phyloP scores from a whole-genome alignment of 2,888 invertebrate species.

The Bellardia pandia region DNA sequence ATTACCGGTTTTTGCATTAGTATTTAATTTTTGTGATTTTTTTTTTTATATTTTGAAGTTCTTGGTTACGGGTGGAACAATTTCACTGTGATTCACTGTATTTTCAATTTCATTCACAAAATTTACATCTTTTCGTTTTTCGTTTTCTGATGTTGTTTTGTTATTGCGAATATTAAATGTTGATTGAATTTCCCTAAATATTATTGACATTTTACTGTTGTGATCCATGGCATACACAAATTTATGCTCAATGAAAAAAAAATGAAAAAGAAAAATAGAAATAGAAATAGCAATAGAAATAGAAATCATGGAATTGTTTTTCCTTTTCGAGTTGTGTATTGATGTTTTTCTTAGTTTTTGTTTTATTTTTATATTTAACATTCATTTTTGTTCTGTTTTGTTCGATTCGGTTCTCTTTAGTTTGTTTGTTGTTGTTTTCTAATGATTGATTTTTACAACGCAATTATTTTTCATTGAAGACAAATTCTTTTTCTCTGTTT shows the following conservation, averaged over 20 bases:
- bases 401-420: background rate
- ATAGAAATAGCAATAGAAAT: no score
- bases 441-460: slow-evolving; percentile 61
- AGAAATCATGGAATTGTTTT: background rate
- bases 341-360: background rate
- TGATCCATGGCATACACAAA: slow-evolving; percentile 28
- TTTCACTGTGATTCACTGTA: background rate
- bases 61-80: no score
- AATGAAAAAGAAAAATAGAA: background rate
- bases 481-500: slow-evolving; percentile 17
- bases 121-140: background rate
- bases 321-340: background rate
- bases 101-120: background rate
- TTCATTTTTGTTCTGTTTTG: no score
- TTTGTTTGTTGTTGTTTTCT: slow-evolving; percentile 31
- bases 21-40: no score
- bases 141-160: background rate
- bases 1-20: no score
- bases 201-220: slow-evolving; percentile 29
- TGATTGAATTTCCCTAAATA: slow-evolving; percentile 22
- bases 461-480: slow-evolving; percentile 47
- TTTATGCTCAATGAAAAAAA: slow-evolving; percentile 24
- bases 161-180: slow-evolving; percentile 5
- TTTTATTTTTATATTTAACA: no score
- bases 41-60: no score